Base-by-base conservation (phyloP, 2,888 invertebrate species). In the Drosophila mimetica region DNA sequence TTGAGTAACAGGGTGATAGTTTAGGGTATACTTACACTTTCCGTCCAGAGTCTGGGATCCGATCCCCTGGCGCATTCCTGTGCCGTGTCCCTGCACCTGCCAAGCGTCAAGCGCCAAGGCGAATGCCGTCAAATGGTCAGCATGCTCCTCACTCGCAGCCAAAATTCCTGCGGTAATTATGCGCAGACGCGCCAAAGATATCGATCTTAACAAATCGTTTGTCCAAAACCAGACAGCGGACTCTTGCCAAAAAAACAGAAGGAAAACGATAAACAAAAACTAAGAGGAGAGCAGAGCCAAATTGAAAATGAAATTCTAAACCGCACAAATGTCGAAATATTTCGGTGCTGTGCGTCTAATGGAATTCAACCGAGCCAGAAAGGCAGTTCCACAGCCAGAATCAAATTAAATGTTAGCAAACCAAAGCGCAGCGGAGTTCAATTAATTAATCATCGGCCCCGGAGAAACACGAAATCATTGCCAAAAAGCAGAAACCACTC, bases 171-270 rank as follows among this genome's bases (percentile, higher is more conserved):
- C 64, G 69, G 74, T 82, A 83, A 82, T 82, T 86, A 86, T 82
- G 82, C 81, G 83, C 74, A 76, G 84, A 76, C 82, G 88, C 77
- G 88, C 84, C 77, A 83, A 86, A 75, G 85, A 86, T 86, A 86
- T 72, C 75, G 79, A 85, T 85, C 88, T 86, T 77, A 83, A 86
- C 85, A 85, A 87, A 85, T 85, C 88, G 87, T 82, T 83, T 89
- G 84, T 77, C 79, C 86, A 70, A 84, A 77, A 74, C 37, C 60
- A 69, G 67, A 54, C 42, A 50, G 67, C 59, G 22, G 52, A 32
- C 61, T 25, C 36, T 50, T 48, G 42, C 58, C 63, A 71, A 71
- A 71, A 57, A 51, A 52, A 22, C n/a, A n/a, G n/a, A n/a, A 14
- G 11, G 18, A 25, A 28, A 36, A 61, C 48, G 25, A 46, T 37